phyloP scores from a whole-genome alignment of 2,888 invertebrate species.

The Psococerastis gibbosa region DNA sequence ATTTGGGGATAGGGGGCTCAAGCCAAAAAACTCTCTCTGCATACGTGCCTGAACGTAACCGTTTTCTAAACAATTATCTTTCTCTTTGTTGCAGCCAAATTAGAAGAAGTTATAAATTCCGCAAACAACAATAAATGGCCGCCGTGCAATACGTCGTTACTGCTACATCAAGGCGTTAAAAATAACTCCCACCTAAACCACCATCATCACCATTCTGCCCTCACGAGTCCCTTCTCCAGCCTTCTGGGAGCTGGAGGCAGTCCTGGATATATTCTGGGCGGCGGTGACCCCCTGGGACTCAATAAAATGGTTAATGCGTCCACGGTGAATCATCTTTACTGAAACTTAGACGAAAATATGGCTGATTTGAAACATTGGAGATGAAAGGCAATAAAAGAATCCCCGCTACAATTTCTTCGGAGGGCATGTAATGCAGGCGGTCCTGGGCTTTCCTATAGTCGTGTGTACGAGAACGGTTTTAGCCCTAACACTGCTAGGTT shows the following conservation, averaged over 20 bases:
- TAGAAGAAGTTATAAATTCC: slow-evolving; percentile 21
- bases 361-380: neutral
- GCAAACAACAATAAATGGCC: slow-evolving; percentile 14
- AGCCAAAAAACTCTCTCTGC: too few relatives aligned
- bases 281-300: slow-evolving; percentile 2
- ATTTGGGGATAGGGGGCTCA: too few relatives aligned
- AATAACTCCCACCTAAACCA: neutral
- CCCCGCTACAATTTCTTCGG: too few relatives aligned
- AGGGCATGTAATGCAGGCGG: too few relatives aligned
- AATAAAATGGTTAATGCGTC: slow-evolving; percentile 8
- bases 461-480: too few relatives aligned
- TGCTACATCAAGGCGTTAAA: neutral
- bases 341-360: too few relatives aligned
- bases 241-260: slow-evolving; percentile 6
- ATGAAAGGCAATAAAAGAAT: neutral
- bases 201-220: slow-evolving; percentile 4
- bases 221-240: neutral
- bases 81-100: slow-evolving; percentile 25
- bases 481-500: too few relatives aligned
- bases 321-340: slow-evolving; percentile 6
- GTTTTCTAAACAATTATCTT: slow-evolving; percentile 5
- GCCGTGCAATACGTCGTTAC: neutral
- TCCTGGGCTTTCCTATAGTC: too few relatives aligned
- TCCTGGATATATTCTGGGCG: slow-evolving; percentile 6
- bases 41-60: too few relatives aligned